A percentile compares a stretch with the other conserved stretches of the same genome.
Evolutionary conservation across 1,140 invertebrate genomes (phyloP).

Genomic region (Melanaphis sacchari): DNA sequence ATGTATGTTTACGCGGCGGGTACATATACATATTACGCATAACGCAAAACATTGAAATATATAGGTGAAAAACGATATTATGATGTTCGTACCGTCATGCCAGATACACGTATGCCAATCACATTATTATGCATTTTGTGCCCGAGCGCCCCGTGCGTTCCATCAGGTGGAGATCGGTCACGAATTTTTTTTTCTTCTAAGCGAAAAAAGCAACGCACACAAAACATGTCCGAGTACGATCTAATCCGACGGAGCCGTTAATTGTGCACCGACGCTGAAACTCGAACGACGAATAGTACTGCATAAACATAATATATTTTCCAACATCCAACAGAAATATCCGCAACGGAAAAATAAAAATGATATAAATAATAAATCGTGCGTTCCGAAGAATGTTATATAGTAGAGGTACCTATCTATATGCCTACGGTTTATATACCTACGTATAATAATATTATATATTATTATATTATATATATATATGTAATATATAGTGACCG

Average conservation of each 20-base stretch:
- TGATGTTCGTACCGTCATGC: not conserved
- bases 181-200: not conserved
- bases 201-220: not conserved
- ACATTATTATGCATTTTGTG: not conserved
- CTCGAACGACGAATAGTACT: not conserved
- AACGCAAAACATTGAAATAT: not conserved
- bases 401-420: not conserved
- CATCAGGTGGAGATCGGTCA: not conserved
- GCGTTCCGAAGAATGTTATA: constrained; percentile 13
- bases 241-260: not conserved
- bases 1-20: not conserved
- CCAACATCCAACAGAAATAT: not conserved
- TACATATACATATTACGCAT: not conserved
- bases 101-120: not conserved
- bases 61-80: not conserved
- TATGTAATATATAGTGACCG: not conserved
- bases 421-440: not conserved
- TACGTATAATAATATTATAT: not conserved
- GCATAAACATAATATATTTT: not conserved
- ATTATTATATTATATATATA: constrained; percentile 42
- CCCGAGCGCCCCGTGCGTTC: not conserved
- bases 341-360: not conserved
- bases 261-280: constrained; percentile 1
- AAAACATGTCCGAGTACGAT: not conserved
- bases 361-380: constrained; percentile 44